phyloP scores from a whole-genome alignment of 2,113 vertebrate species.

The Colistium nudipinnis region DNA sequence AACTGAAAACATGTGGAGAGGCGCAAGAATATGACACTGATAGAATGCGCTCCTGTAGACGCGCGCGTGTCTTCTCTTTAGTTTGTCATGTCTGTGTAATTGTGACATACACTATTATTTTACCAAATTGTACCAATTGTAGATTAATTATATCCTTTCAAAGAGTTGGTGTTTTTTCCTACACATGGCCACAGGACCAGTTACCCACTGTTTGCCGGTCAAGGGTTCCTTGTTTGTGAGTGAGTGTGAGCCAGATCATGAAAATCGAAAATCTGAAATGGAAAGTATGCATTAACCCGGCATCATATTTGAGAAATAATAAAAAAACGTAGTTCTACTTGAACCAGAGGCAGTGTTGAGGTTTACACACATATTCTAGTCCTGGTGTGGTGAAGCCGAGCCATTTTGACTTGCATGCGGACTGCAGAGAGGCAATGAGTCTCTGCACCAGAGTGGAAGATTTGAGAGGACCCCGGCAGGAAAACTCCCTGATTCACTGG shows the following conservation, averaged over 20 bases:
- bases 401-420: background rate
- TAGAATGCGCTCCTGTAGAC: background rate
- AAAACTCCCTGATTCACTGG: conserved; percentile 11
- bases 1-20: background rate
- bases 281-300: conserved; percentile 17
- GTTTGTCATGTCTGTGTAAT: background rate
- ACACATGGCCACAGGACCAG: background rate
- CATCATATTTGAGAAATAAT: too few species aligned
- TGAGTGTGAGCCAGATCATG: background rate
- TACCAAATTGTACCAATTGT: too few species aligned
- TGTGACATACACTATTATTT: too few species aligned
- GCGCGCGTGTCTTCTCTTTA: too few species aligned
- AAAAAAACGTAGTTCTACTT: too few species aligned
- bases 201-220: background rate
- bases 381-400: conserved; percentile 7
- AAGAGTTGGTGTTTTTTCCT: background rate
- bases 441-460: conserved; percentile 22
- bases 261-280: background rate
- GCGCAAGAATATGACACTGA: background rate
- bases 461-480: background rate
- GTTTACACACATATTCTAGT: background rate
- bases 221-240: background rate
- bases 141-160: background rate
- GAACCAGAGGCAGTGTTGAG: conserved; percentile 20
- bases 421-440: background rate